phyloP scores from a whole-genome alignment of 2,797 vertebrate genomes.

The Podargus strigoides region DNA sequence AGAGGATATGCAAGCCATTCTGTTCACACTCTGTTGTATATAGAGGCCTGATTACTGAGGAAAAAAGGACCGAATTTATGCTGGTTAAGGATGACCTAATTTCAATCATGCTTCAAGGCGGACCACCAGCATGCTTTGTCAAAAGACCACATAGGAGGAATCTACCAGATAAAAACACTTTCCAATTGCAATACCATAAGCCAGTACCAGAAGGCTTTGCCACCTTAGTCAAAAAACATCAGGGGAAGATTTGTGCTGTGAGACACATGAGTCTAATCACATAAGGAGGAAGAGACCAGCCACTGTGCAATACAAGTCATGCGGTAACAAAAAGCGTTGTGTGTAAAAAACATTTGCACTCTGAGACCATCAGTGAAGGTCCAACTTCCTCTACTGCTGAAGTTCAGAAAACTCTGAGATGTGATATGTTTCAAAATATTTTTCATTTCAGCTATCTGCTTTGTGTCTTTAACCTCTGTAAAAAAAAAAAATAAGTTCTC shows the following conservation, averaged over 20 bases:
- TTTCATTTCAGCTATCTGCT: not conserved
- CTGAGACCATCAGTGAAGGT: not conserved
- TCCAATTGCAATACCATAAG: not conserved
- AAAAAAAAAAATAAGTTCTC: not conserved
- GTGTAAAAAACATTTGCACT: not conserved
- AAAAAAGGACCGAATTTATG: not conserved
- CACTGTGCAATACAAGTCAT: not conserved
- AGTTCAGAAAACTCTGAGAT: not conserved
- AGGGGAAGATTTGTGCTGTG: not conserved
- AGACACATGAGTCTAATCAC: not conserved
- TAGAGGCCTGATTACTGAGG: not conserved
- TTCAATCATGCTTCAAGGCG: not conserved
- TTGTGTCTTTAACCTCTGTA: not conserved
- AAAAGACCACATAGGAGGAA: not conserved
- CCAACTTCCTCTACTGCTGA: not conserved
- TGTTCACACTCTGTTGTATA: not conserved
- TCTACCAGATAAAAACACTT: not conserved
- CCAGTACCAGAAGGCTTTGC: not conserved
- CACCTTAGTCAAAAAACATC: not conserved
- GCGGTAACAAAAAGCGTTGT: fast-evolving
- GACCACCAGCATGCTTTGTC: not conserved
- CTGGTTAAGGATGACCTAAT: not conserved
- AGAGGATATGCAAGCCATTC: not conserved
- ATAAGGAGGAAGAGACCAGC: not conserved
- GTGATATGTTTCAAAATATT: not conserved